Evolutionary conservation across 1,140 invertebrate genomes (phyloP).

Genomic region (Eubasilissa regina): DNA sequence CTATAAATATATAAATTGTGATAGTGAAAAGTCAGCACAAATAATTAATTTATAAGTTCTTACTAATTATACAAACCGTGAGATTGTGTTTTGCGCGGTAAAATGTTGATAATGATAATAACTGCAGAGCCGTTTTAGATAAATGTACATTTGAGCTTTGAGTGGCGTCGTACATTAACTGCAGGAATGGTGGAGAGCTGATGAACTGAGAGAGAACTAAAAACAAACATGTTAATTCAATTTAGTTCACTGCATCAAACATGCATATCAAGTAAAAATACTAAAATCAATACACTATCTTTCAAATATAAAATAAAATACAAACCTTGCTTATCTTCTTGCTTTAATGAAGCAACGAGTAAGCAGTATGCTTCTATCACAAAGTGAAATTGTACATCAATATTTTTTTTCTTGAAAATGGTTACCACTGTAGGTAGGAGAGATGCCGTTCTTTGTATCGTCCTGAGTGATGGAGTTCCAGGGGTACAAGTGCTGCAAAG

Average conservation of each 20-base stretch:
- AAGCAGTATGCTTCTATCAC: slow-evolving; percentile 49
- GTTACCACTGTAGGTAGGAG: slow-evolving; percentile 31
- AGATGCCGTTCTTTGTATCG: slow-evolving; percentile 39
- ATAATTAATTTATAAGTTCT: background rate
- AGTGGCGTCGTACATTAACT: slow-evolving; percentile 47
- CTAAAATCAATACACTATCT: background rate
- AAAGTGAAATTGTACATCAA: slow-evolving; percentile 28
- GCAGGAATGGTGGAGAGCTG: slow-evolving; percentile 43
- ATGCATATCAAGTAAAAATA: background rate
- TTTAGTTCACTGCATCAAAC: background rate
- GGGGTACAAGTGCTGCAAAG: slow-evolving; percentile 49
- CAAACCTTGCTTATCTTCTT: slow-evolving; percentile 53
- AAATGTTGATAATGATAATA: slow-evolving; percentile 43
- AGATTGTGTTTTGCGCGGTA: slow-evolving; percentile 48
- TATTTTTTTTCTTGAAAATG: slow-evolving; percentile 22
- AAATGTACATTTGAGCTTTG: slow-evolving; percentile 29
- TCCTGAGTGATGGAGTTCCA: slow-evolving; percentile 2
- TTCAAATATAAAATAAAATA: background rate
- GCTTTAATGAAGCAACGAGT: slow-evolving; percentile 44
- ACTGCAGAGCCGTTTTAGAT: slow-evolving; percentile 50
- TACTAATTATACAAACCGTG: slow-evolving; percentile 34
- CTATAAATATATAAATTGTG: slow-evolving; percentile 35
- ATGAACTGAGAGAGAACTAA: slow-evolving; percentile 55
- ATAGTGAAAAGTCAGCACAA: too few relatives aligned
- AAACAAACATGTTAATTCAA: slow-evolving; percentile 11